Evolutionary conservation across 2,113 vertebrate genomes (phyloP).

Genomic region (Protomyctophum bolini): DNA sequence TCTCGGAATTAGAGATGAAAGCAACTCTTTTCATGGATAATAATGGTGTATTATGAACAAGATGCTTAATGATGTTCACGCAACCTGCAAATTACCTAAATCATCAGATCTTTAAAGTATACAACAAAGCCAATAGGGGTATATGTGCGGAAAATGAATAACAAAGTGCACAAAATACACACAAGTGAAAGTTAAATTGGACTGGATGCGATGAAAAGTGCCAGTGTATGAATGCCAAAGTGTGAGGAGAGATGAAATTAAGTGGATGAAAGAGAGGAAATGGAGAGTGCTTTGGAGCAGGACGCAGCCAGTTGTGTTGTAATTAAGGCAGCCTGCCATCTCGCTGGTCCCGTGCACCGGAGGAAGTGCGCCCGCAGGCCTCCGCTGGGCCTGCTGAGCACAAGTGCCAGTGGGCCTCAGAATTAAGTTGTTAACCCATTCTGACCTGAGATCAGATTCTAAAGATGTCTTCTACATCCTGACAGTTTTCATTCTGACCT

Average conservation of each 20-base stretch:
- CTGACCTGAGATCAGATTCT: too few species aligned
- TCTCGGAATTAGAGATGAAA: too few species aligned
- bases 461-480: too few species aligned
- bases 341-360: conserved; percentile 16
- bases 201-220: conserved; percentile 1
- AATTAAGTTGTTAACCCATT: conserved; percentile 36
- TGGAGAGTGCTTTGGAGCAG: conserved; percentile 35
- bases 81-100: neutral
- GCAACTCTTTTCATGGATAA: too few species aligned
- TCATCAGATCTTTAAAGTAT: neutral
- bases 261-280: conserved; percentile 40
- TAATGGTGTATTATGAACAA: too few species aligned
- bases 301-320: conserved; percentile 57
- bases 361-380: conserved; percentile 56
- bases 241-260: conserved; percentile 23
- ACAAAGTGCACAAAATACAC: neutral
- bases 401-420: conserved; percentile 40
- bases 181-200: neutral
- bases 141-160: too few species aligned
- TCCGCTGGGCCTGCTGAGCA: conserved; percentile 51
- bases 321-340: conserved; percentile 63
- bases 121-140: neutral
- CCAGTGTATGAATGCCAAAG: neutral
- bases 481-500: too few species aligned
- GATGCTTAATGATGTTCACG: too few species aligned